These are phyloP conservation scores for Drosophila ercepeae DNA, from an alignment of 1,140 invertebrate genomes.

Conservation along the genomic window DNA sequence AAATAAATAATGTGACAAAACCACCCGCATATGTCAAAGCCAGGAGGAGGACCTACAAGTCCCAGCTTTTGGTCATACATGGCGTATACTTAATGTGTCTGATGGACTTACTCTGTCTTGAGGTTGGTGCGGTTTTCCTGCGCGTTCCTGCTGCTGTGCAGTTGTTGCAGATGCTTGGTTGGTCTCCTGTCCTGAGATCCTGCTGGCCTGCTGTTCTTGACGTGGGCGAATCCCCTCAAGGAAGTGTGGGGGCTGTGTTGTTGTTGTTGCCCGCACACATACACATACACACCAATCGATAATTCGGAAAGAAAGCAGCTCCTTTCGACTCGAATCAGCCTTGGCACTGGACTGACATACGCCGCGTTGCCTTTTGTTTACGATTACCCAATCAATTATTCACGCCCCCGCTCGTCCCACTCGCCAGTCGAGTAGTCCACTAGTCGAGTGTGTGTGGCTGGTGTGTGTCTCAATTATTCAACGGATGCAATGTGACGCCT, in stretches of 20 bases:
- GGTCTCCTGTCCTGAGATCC: slow-evolving; percentile 15
- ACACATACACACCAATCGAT: slow-evolving; percentile 76
- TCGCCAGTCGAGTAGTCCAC: slow-evolving; percentile 30
- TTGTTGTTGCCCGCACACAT: slow-evolving; percentile 60
- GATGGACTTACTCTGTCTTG: slow-evolving; percentile 63
- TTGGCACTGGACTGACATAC: slow-evolving; percentile 54
- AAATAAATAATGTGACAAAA: not conserved
- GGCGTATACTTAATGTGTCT: slow-evolving; percentile 59
- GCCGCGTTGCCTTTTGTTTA: slow-evolving; percentile 56
- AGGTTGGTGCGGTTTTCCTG: slow-evolving; percentile 54
- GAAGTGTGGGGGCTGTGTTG: slow-evolving; percentile 31
- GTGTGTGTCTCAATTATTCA: slow-evolving; percentile 51
- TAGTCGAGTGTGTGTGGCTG: slow-evolving; percentile 21
- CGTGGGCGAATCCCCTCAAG: slow-evolving; percentile 16
- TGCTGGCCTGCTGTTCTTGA: slow-evolving; percentile 29
- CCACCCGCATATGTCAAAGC: not conserved
- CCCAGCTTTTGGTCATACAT: slow-evolving; percentile 3
- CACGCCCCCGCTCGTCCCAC: slow-evolving; percentile 45
- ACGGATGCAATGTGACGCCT: slow-evolving; percentile 27
- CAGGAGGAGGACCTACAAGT: not conserved
- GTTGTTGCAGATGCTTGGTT: slow-evolving; percentile 6
- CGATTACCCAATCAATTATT: slow-evolving; percentile 73
- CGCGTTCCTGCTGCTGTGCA: slow-evolving; percentile 3
- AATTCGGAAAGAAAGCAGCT: slow-evolving; percentile 42
- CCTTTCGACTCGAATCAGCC: slow-evolving; percentile 36